Conservation (phyloP, 1,140 invertebrate species). For the Andrena cerasifolii region DNA sequence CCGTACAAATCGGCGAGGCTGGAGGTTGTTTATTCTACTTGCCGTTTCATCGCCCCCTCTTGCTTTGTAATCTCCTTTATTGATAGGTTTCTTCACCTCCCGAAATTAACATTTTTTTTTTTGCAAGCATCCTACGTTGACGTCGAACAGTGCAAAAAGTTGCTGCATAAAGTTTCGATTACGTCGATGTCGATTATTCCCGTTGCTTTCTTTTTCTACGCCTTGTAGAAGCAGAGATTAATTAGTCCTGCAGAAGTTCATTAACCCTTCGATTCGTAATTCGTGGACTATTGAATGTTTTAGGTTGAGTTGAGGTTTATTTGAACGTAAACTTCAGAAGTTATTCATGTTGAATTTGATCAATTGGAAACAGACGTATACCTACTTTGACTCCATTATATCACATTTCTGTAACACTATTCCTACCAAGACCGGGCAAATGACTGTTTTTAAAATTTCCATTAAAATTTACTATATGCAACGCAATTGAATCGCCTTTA, state of each 20-base stretch:
- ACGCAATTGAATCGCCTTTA: too few species aligned
- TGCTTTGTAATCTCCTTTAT: constrained; percentile 11
- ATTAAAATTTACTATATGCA: too few species aligned
- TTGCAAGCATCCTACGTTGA: not conserved
- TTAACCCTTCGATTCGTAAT: too few species aligned
- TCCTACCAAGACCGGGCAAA: too few species aligned
- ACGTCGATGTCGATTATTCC: not conserved
- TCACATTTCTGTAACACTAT: too few species aligned
- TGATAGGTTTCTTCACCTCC: constrained; percentile 14
- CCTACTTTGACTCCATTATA: too few species aligned
- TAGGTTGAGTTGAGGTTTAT: too few species aligned
- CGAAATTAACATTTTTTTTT: constrained; percentile 16
- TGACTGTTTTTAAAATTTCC: too few species aligned
- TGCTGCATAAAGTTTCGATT: not conserved
- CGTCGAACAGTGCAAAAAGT: not conserved
- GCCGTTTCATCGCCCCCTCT: not conserved
- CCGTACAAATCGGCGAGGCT: not conserved
- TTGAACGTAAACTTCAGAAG: too few species aligned
- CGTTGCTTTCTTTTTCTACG: not conserved
- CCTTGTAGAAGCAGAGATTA: not conserved
- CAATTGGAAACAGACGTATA: too few species aligned
- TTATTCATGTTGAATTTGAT: too few species aligned
- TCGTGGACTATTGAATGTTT: too few species aligned
- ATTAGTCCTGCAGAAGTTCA: not conserved
- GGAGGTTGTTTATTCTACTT: constrained; percentile 9